These are phyloP conservation scores for Prinia subflava DNA, from an alignment of 2,113 vertebrate species.

Conservation along the genomic window DNA sequence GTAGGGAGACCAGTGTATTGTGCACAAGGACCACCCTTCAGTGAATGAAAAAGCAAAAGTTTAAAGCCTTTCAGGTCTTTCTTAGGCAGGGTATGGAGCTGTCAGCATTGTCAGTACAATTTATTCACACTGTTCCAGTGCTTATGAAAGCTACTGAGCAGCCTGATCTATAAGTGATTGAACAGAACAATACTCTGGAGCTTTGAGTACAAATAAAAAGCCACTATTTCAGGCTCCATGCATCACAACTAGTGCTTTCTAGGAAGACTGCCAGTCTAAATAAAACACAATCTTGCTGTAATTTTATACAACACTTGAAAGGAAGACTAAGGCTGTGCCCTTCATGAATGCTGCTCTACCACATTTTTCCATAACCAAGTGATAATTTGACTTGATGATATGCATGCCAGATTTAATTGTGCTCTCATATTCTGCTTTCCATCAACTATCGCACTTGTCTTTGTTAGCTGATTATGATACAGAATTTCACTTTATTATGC, in stretches of 20 bases:
- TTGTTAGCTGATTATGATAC: slow-evolving; percentile 5
- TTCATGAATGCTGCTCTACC: slow-evolving; percentile 1
- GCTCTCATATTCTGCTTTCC: slow-evolving; percentile 15
- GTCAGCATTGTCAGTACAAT: slow-evolving; percentile 48
- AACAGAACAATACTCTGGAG: slow-evolving; percentile 59
- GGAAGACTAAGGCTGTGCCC: not conserved
- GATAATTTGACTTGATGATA: slow-evolving; percentile 29
- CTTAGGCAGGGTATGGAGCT: slow-evolving; percentile 24
- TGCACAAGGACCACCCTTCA: not conserved
- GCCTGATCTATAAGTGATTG: slow-evolving; percentile 46
- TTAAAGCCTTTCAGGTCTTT: slow-evolving; percentile 43
- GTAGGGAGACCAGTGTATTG: not conserved
- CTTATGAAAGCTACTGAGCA: slow-evolving; percentile 56
- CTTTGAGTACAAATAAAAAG: slow-evolving; percentile 53
- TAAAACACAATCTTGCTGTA: slow-evolving; percentile 41
- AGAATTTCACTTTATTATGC: slow-evolving; percentile 16
- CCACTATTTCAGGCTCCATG: slow-evolving; percentile 46
- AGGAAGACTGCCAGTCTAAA: slow-evolving; percentile 63
- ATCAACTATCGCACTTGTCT: not conserved
- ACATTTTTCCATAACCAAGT: slow-evolving; percentile 10
- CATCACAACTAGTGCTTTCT: slow-evolving; percentile 48
- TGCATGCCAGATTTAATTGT: slow-evolving; percentile 31
- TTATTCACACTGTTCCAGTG: slow-evolving; percentile 60
- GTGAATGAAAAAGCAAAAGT: slow-evolving; percentile 19
- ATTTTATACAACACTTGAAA: slow-evolving; percentile 44